These are phyloP conservation scores for Plumapathes pennacea DNA, from an alignment of 92 coral and sea anemone genomes.

Conservation along the genomic window DNA sequence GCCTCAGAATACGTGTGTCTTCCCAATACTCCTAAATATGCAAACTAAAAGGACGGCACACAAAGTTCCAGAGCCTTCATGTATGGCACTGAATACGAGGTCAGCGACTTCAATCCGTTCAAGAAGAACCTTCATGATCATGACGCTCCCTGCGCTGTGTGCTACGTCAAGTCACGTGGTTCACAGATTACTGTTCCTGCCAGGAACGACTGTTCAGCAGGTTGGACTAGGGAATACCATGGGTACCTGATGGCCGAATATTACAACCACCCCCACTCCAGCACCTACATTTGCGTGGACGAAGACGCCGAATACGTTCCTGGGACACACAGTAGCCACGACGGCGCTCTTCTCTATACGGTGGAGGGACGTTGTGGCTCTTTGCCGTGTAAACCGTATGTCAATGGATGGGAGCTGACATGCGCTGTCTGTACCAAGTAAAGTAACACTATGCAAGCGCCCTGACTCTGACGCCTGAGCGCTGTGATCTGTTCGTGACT, in stretches of 20 bases:
- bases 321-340: conserved; percentile 23
- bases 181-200: conserved; percentile 51
- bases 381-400: conserved; percentile 54
- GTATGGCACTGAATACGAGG: conserved; percentile 4
- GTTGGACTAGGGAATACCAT: conserved; percentile 63
- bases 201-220: conserved; percentile 57
- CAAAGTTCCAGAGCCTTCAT: background rate
- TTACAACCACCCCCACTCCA: conserved; percentile 21
- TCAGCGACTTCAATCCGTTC: conserved; percentile 7
- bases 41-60: conserved; percentile 20
- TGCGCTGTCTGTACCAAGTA: conserved; percentile 69
- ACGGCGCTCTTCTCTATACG: conserved; percentile 32
- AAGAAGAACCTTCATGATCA: conserved; percentile 25
- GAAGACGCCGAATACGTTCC: conserved; percentile 38
- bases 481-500: too few species aligned
- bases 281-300: conserved; percentile 59
- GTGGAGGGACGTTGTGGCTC: conserved; percentile 56
- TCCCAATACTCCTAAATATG: conserved; percentile 44
- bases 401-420: conserved; percentile 43
- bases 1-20: conserved; percentile 44
- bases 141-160: conserved; percentile 72
- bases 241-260: conserved; percentile 71
- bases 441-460: too few species aligned
- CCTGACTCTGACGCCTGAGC: too few species aligned
- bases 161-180: conserved; percentile 63